Evolutionary conservation across 2,113 vertebrate species (phyloP).

Genomic region (Vanacampus margaritifer): DNA sequence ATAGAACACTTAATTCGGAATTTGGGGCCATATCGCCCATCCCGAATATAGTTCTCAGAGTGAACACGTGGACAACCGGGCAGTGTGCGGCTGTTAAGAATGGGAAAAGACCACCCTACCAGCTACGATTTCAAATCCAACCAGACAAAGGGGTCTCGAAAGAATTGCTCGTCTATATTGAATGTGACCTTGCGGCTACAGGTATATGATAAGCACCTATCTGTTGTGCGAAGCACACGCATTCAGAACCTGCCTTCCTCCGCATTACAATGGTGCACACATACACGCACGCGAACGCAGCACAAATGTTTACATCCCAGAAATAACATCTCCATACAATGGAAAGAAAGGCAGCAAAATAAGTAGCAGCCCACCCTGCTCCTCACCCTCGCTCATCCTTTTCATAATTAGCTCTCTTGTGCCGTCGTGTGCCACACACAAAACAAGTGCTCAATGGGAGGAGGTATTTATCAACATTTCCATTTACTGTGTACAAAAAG

Average conservation of each 20-base stretch:
- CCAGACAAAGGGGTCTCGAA: constrained; percentile 49
- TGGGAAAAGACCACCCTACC: constrained; percentile 48
- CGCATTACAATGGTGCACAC: constrained; percentile 15
- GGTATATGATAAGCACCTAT: constrained; percentile 73
- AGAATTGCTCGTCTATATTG: constrained; percentile 63
- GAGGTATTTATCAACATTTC: constrained; percentile 70
- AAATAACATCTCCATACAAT: constrained; percentile 68
- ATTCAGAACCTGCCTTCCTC: constrained; percentile 52
- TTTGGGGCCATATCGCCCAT: too few species aligned
- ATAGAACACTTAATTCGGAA: too few species aligned
- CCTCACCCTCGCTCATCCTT: constrained; percentile 67
- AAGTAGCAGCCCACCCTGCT: constrained; percentile 65
- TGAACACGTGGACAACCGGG: constrained; percentile 40
- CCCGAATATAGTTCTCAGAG: constrained; percentile 43
- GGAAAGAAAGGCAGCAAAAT: constrained; percentile 67
- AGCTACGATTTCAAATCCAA: constrained; percentile 65
- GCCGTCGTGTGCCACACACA: constrained; percentile 63
- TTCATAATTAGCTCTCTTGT: constrained; percentile 78
- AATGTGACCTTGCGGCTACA: constrained; percentile 66
- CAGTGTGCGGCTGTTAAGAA: constrained; percentile 46
- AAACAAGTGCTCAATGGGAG: constrained; percentile 73
- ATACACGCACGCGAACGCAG: constrained; percentile 22
- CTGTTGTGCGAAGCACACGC: constrained; percentile 51
- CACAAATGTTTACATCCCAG: constrained; percentile 62
- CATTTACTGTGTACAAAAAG: constrained; percentile 68